Evolutionary conservation across 2,888 invertebrate species (phyloP).

Genomic region (Chymomyza caudatula): DNA sequence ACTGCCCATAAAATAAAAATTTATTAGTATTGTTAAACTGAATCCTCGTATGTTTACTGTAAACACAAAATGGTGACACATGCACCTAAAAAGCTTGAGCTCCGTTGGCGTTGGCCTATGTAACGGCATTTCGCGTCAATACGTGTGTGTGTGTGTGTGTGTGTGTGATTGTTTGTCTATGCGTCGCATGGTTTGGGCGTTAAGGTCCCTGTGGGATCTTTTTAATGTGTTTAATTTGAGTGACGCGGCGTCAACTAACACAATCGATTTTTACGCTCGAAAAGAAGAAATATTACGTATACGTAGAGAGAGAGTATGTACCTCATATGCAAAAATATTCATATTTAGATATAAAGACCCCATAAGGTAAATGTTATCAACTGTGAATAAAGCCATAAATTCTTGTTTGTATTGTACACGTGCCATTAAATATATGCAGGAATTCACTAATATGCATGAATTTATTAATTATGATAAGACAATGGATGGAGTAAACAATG

Average conservation of each 20-base stretch:
- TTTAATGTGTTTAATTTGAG: conserved; percentile 43
- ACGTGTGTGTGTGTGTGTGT: conserved; percentile 3
- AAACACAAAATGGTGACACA: conserved; percentile 20
- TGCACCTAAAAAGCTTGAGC: conserved; percentile 11
- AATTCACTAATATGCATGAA: background rate
- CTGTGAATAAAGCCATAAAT: background rate
- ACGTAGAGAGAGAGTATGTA: background rate
- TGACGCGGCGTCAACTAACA: conserved; percentile 34
- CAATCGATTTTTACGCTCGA: conserved; percentile 40
- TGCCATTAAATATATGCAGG: conserved; percentile 23
- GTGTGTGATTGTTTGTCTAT: conserved; percentile 31
- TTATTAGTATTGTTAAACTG: conserved; percentile 41
- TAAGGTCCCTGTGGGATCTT: conserved; percentile 29
- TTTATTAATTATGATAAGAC: background rate
- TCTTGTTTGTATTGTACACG: background rate
- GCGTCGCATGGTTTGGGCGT: background rate
- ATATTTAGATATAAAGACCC: background rate
- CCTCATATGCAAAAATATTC: conserved; percentile 3
- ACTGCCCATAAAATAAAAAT: conserved; percentile 44
- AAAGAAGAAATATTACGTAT: background rate
- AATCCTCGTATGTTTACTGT: conserved; percentile 26
- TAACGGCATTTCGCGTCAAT: no score
- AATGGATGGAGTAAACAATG: background rate
- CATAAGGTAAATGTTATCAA: background rate
- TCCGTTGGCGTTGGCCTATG: background rate